phyloP scores from a whole-genome alignment of 2,888 invertebrate species.

The Ernsta delagoae region DNA sequence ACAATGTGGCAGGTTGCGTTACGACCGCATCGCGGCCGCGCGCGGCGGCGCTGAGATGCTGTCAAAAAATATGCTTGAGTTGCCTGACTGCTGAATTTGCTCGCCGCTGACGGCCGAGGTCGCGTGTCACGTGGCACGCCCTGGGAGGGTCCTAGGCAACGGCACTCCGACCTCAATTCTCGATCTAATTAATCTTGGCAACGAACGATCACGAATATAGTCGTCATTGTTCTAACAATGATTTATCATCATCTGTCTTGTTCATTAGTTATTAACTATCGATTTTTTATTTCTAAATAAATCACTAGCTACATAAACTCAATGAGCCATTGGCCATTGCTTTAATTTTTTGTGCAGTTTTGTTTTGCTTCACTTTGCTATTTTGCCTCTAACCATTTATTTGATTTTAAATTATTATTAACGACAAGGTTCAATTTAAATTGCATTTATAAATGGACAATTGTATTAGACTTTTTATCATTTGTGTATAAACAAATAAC shows the following conservation, averaged over 20 bases:
- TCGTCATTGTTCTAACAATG: conserved; percentile 5
- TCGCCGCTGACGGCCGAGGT: conserved; percentile 38
- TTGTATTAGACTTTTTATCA: no score
- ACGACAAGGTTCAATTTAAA: no score
- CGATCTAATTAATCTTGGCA: conserved; percentile 37
- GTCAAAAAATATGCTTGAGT: no score
- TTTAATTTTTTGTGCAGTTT: no score
- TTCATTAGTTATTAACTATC: background rate
- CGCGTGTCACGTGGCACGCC: conserved; percentile 36
- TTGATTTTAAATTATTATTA: no score
- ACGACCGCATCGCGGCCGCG: conserved; percentile 56
- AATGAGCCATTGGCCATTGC: no score
- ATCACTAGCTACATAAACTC: no score
- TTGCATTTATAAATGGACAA: no score
- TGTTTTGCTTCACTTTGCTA: no score
- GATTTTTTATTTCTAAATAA: no score
- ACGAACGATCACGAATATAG: conserved; percentile 5
- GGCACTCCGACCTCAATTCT: conserved; percentile 42
- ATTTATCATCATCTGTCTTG: background rate
- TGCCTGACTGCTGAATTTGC: conserved; percentile 32
- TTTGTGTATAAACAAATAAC: no score
- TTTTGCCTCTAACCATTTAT: no score
- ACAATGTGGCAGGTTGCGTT: conserved; percentile 71
- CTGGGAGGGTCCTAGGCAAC: conserved; percentile 43
- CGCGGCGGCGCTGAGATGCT: conserved; percentile 47